A percentile compares a stretch with the other conserved stretches of the same genome.
Conservation (phyloP, 2,113 vertebrate species). For the Apodemus sylvaticus region DNA sequence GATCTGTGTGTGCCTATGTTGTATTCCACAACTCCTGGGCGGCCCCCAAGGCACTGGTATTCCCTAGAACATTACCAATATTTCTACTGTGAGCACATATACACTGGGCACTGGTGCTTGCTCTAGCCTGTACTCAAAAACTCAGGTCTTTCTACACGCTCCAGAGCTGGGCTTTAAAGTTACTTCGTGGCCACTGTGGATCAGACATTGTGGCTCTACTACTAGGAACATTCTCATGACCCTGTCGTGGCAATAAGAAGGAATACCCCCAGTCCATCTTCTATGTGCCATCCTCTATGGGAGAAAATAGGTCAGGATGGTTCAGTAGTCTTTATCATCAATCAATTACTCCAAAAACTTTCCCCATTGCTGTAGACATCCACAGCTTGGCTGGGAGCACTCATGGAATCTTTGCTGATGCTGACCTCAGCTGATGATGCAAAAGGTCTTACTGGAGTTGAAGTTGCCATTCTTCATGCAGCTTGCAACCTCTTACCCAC, state of each 20-base stretch:
- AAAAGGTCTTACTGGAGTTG: not conserved
- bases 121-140: not conserved
- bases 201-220: not conserved
- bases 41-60: not conserved
- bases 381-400: not conserved
- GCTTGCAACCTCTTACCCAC: not conserved
- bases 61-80: not conserved
- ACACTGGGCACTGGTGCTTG: not conserved
- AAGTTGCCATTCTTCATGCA: not conserved
- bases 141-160: not conserved
- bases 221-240: not conserved
- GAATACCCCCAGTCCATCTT: not conserved
- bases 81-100: not conserved
- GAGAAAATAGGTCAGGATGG: not conserved
- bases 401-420: not conserved
- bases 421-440: not conserved
- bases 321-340: not conserved
- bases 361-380: not conserved
- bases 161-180: not conserved
- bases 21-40: not conserved
- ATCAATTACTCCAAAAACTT: not conserved
- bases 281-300: not conserved
- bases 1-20: not conserved
- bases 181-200: not conserved
- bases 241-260: not conserved